phyloP scores from a whole-genome alignment of 2,888 invertebrate species.

The Coenonympha glycerion region DNA sequence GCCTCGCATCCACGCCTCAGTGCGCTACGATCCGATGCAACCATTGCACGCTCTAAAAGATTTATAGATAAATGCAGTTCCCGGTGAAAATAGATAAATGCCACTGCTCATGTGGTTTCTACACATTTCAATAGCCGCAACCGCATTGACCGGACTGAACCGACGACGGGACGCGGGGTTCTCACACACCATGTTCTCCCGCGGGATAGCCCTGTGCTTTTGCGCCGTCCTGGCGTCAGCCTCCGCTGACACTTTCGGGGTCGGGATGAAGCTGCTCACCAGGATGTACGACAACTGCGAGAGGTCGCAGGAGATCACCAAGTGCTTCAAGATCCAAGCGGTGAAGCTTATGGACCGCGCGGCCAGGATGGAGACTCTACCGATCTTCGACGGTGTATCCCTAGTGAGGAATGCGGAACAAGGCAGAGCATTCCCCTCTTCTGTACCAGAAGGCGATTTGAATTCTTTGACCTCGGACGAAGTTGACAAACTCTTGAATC shows the following conservation, averaged over 20 bases:
- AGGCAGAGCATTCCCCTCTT: slow-evolving; percentile 65
- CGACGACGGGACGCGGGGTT: slow-evolving; percentile 47
- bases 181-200: slow-evolving; percentile 60
- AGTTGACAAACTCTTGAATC: slow-evolving; percentile 75
- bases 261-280: slow-evolving; percentile 67
- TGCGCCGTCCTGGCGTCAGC: slow-evolving; percentile 45
- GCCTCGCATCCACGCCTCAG: slow-evolving; percentile 58
- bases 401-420: slow-evolving; percentile 69
- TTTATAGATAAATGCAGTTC: slow-evolving; percentile 76
- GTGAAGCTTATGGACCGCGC: slow-evolving; percentile 80
- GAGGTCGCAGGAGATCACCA: slow-evolving; percentile 77
- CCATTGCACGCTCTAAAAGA: slow-evolving; percentile 77
- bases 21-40: slow-evolving; percentile 70
- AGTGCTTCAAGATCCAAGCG: slow-evolving; percentile 83
- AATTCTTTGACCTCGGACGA: slow-evolving; percentile 77
- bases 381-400: slow-evolving; percentile 78
- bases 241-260: slow-evolving; percentile 59
- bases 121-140: slow-evolving; percentile 71
- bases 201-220: slow-evolving; percentile 62
- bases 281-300: slow-evolving; percentile 79
- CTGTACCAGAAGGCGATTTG: slow-evolving; percentile 75
- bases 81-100: slow-evolving; percentile 77
- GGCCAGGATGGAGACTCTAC: slow-evolving; percentile 76
- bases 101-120: slow-evolving; percentile 67
- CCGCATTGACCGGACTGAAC: slow-evolving; percentile 60